These are phyloP conservation scores for Cynopterus brachyotis DNA, from an alignment of 2,113 vertebrate genomes.

Conservation along the genomic window DNA sequence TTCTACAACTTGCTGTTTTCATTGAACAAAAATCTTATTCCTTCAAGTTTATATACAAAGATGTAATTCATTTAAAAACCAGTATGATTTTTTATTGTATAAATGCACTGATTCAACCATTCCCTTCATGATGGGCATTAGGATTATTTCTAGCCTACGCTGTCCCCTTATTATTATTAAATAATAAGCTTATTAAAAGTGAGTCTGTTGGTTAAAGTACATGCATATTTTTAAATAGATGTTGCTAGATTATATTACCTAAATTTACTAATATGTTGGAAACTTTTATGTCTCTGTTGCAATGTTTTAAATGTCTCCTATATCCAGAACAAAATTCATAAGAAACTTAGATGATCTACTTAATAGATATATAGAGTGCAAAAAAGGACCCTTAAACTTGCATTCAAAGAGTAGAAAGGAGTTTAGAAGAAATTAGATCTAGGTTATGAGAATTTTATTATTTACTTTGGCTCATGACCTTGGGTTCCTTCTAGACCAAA, in stretches of 20 bases:
- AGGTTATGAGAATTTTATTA: neutral
- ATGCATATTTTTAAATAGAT: neutral
- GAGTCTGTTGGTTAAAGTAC: neutral
- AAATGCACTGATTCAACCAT: neutral
- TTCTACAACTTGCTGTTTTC: neutral
- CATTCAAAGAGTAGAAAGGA: neutral
- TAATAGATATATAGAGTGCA: neutral
- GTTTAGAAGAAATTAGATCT: neutral
- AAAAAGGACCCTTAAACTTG: neutral
- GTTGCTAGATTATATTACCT: neutral
- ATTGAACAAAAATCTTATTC: neutral
- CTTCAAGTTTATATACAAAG: neutral
- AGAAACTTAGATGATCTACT: neutral
- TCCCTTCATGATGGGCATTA: neutral
- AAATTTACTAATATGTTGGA: neutral
- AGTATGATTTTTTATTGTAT: neutral
- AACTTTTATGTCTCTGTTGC: neutral
- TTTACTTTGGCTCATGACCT: neutral
- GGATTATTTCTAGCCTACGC: neutral
- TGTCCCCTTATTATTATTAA: neutral
- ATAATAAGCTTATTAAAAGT: constrained; percentile 16
- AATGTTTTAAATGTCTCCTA: neutral
- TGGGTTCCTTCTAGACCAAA: neutral
- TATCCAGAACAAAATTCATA: constrained; percentile 1
- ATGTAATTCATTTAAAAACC: neutral